Percentiles rank a stretch among this genome's conserved stretches.
These are phyloP conservation scores for Trachelus stipa DNA, from an alignment of 2,888 invertebrate species.

Conservation along the genomic window DNA sequence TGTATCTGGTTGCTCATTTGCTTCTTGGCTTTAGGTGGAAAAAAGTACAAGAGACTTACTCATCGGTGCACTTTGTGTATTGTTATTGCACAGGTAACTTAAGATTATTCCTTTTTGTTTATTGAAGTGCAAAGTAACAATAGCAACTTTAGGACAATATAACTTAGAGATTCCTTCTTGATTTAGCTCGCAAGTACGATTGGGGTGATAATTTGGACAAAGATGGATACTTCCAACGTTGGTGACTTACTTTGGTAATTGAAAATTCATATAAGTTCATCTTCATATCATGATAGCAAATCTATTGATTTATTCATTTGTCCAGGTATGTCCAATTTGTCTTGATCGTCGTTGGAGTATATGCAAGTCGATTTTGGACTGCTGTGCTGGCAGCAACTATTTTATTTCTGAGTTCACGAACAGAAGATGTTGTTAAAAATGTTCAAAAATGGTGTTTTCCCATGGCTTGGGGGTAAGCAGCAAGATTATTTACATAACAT, in stretches of 20 bases:
- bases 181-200: conserved; percentile 46
- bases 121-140: neutral
- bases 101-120: neutral
- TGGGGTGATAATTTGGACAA: conserved; percentile 61
- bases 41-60: conserved; percentile 82
- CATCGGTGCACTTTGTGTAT: conserved; percentile 85
- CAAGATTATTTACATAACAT: neutral
- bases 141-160: neutral
- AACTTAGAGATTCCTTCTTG: neutral
- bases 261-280: neutral
- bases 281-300: neutral
- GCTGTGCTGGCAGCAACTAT: conserved; percentile 84
- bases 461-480: conserved; percentile 71
- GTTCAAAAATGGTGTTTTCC: conserved; percentile 78
- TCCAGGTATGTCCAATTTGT: conserved; percentile 80
- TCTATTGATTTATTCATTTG: conserved; percentile 56
- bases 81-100: conserved; percentile 81
- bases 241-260: conserved; percentile 53
- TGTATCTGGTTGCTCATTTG: conserved; percentile 83
- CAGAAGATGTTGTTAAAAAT: conserved; percentile 84
- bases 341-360: conserved; percentile 81
- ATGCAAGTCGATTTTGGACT: conserved; percentile 88
- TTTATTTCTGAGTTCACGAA: conserved; percentile 84
- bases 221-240: conserved; percentile 39
- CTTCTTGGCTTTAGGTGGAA: conserved; percentile 74